Base-by-base conservation (phyloP, 2,888 invertebrate species). In the Junonia oenone region DNA sequence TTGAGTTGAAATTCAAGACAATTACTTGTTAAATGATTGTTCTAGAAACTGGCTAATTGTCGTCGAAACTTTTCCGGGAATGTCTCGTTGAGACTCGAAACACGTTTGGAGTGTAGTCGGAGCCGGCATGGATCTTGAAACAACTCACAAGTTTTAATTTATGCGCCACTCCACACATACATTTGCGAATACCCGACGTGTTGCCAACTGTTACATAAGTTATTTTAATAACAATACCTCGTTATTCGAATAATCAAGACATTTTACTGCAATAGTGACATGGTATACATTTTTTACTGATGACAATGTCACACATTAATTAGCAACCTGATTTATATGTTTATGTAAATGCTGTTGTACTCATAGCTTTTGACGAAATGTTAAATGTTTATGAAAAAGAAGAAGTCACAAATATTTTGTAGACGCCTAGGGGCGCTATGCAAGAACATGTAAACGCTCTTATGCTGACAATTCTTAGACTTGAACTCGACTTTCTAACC, bases 91-190 rank as follows among this genome's bases (percentile, higher is more conserved):
- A 52, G 56, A 61, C 48, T 33, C 62, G 45, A 55, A 55, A 62
- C 62, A 62, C 59, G 55, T 56, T 55, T 52, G 45, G 37, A 60
- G 53, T 56, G 59, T 56, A 56, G 53, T 51, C 51, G 29, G 48
- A 59, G 48, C 52, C 56, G 48, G 56, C 17, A 51, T 27, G 50
- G n/a, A 46, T 48, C 33, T 59, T 56, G 51, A 51, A 50, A 55
- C 51, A 62, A 62, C 49, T 52, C 35, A 37, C 45, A 57, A 57
- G 35, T 57, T 57, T 50, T 61, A 63, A 63, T 58, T 59, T 63
- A 63, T 63, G 58, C 61, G 51, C 51, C 58, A 53, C 56, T 58
- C 33, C 35, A 35, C 46, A 53, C 52, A 61, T 59, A 59, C 53
- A 62, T 57, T 55, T 56, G 50, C 45, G 37, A 55, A 46, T 58